These are phyloP conservation scores for Entomyzon cyanotis DNA, from an alignment of 2,113 vertebrate genomes.

Conservation along the genomic window DNA sequence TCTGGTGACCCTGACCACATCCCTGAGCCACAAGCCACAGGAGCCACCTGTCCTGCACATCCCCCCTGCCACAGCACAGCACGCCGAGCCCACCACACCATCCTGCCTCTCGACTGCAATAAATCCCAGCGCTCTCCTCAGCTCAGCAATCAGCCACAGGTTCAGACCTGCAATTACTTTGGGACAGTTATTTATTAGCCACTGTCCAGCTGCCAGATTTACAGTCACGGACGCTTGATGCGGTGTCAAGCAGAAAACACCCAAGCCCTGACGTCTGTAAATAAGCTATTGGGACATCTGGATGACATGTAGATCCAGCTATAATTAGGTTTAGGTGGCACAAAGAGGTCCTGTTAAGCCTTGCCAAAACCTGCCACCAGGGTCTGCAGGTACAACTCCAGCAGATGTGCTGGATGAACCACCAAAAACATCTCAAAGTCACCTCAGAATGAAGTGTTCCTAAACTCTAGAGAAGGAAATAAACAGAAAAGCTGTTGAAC, in stretches of 20 bases:
- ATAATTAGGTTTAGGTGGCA: not conserved
- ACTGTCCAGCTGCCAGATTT: slow-evolving; percentile 37
- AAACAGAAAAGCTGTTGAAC: not conserved
- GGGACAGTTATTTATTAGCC: slow-evolving; percentile 21
- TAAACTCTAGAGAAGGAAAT: not conserved
- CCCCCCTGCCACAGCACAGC: not conserved
- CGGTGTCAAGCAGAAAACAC: not conserved
- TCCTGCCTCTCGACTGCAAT: not conserved
- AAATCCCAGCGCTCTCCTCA: not conserved
- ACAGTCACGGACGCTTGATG: not conserved
- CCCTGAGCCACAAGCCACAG: not conserved
- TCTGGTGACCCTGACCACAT: not conserved
- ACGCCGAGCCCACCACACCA: not conserved
- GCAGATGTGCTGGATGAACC: not conserved
- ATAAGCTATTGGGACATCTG: not conserved
- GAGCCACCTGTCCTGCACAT: not conserved
- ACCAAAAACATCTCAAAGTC: not conserved
- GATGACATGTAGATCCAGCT: not conserved
- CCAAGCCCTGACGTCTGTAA: not conserved
- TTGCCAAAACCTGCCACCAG: not conserved
- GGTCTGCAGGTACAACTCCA: not conserved
- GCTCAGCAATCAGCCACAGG: not conserved
- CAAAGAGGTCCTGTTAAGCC: not conserved
- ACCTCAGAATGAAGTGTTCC: not conserved
- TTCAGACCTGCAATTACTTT: not conserved